phyloP scores from a whole-genome alignment of 2,797 vertebrate species.

The Spheniscus humboldti region DNA sequence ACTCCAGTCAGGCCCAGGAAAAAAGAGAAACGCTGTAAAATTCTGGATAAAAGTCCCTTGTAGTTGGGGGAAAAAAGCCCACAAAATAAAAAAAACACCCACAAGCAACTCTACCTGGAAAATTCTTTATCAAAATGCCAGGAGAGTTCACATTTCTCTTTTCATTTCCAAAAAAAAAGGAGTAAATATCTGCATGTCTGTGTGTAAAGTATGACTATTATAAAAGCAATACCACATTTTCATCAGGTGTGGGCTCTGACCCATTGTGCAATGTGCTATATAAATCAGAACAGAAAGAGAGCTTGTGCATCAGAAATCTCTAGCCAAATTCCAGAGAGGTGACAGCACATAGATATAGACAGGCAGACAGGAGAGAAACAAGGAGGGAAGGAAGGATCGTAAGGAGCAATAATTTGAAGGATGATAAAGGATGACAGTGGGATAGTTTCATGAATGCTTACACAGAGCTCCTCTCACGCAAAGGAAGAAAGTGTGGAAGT shows the following conservation, averaged over 20 bases:
- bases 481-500: neutral
- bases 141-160: neutral
- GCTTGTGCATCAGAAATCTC: neutral
- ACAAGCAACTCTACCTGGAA: neutral
- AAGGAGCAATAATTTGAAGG: neutral
- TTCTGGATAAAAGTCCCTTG: neutral
- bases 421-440: neutral
- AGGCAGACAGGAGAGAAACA: neutral
- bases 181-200: neutral
- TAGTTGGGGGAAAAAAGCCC: neutral
- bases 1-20: neutral
- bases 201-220: neutral
- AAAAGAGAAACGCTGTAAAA: neutral
- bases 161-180: neutral
- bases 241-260: neutral
- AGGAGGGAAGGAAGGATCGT: neutral
- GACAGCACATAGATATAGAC: neutral
- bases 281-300: neutral
- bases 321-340: neutral
- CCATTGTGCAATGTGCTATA: neutral
- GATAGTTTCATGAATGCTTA: neutral
- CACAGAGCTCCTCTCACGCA: neutral
- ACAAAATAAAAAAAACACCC: neutral
- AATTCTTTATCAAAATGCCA: neutral
- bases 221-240: neutral